Evolutionary conservation across 2,888 invertebrate genomes (phyloP).

Genomic region (Polymixis lichenea): DNA sequence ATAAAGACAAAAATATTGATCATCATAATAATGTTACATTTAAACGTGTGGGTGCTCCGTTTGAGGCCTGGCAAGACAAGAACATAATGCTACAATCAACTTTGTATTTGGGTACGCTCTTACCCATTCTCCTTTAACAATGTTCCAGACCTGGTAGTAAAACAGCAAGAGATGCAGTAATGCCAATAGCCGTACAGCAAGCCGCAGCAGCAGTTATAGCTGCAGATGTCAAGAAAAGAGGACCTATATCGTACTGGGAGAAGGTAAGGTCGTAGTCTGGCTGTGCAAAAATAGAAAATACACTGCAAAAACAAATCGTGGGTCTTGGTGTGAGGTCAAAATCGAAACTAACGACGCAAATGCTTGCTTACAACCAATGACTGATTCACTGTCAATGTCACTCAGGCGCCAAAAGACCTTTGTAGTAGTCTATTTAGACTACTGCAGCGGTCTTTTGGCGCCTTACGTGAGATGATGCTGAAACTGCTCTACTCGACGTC

Average conservation of each 20-base stretch:
- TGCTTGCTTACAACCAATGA: too few relatives aligned
- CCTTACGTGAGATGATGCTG: too few relatives aligned
- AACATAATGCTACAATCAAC: too few relatives aligned
- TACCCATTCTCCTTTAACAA: neutral
- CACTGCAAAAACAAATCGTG: too few relatives aligned
- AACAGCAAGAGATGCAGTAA: conserved; percentile 86
- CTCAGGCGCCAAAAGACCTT: too few relatives aligned
- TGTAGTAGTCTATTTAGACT: too few relatives aligned
- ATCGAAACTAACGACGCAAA: neutral
- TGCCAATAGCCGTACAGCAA: conserved; percentile 77
- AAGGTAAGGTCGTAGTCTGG: conserved; percentile 58
- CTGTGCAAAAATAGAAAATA: neutral
- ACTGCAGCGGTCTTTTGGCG: too few relatives aligned
- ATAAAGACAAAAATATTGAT: neutral
- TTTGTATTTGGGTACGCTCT: neutral
- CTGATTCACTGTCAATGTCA: too few relatives aligned
- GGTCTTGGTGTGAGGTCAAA: neutral
- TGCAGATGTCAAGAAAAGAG: conserved; percentile 70
- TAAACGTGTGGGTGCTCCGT: neutral
- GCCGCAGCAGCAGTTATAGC: conserved; percentile 75
- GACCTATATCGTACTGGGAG: conserved; percentile 79
- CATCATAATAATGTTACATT: neutral
- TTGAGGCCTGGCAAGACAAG: neutral
- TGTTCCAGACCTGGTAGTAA: conserved; percentile 87
- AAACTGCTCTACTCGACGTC: too few relatives aligned